Evolutionary conservation across 2,113 vertebrate genomes (phyloP), one percentile per base, ranked within the genome.

Genomic region (Passer montanus): DNA sequence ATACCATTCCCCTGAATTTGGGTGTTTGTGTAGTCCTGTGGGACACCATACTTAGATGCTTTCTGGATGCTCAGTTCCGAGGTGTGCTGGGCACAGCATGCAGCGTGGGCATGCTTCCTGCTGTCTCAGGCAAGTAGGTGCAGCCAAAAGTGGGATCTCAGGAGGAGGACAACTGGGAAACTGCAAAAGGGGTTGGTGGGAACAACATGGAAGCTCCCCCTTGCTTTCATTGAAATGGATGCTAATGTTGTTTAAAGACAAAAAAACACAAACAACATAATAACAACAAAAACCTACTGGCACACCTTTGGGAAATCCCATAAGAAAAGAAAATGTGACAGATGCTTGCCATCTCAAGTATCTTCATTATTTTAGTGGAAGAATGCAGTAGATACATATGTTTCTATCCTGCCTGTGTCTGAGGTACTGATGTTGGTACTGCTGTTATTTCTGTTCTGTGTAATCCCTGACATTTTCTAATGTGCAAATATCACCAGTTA

Each of bases 11-110:
- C 18, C 9, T 0, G 2, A 6, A 26, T 19, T 6, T 3, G 53
- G 44, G 33, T 15, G 18, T 60, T 27, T 24, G 13, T 37, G 33
- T 5, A 20, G 50, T 60, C 33, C 68, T 39, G 4, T 0, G 7
- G 60, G 59, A 18, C n/a, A 22, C 6, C 1, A 1, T 9, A 35
- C 53, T 58, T 10, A 4, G 62, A 4, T n/a, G 46, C 27, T 49
- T 47, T n/a, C 22, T 0, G 1, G 62, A 39, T 3, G 1, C 55
- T 66, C 50, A 4, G 47, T 66, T 16, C 24, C 0, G 0, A 46
- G 24, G 19, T 11, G 21, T 14, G n/a, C 50, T 18, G 64, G 55
- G 39, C 1, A 1, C 0, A 7, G 28, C 33, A 6, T 2, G 5
- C 23, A 52, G 52, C 0, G 0, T 11, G 5, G 41, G 0, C 24